phyloP scores from a whole-genome alignment of 1,140 invertebrate species.

The Chlorops oryzae region DNA sequence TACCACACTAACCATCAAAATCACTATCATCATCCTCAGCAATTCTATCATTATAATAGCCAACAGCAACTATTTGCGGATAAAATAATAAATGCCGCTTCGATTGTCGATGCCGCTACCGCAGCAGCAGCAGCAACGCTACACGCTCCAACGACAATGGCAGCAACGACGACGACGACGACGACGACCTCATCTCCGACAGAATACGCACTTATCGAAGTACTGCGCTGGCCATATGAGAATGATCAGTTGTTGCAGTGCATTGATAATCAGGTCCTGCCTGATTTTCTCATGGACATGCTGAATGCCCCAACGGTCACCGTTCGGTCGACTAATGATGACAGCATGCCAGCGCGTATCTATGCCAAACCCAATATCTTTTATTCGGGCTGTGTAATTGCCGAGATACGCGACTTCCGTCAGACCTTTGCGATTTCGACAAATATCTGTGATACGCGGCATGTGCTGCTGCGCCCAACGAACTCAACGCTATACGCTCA shows the following conservation, averaged over 20 bases:
- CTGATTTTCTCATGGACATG: conserved; percentile 76
- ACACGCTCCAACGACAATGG: conserved; percentile 3
- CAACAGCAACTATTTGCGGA: too few relatives aligned
- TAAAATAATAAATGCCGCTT: too few relatives aligned
- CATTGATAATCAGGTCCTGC: conserved; percentile 80
- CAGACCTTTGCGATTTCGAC: conserved; percentile 64
- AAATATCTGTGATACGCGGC: conserved; percentile 66
- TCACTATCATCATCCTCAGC: too few relatives aligned
- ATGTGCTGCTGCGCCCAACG: conserved; percentile 82
- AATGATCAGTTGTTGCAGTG: conserved; percentile 69
- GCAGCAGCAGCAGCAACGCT: too few relatives aligned
- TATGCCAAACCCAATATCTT: conserved; percentile 63
- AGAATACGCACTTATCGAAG: conserved; percentile 65
- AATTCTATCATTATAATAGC: too few relatives aligned
- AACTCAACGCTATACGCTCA: conserved; percentile 63
- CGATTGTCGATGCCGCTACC: too few relatives aligned
- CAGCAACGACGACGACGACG: conserved; percentile 12
- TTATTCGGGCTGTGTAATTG: conserved; percentile 86
- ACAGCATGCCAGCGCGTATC: conserved; percentile 32
- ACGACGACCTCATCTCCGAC: too few relatives aligned
- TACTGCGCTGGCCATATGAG: conserved; percentile 69
- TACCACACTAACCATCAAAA: too few relatives aligned
- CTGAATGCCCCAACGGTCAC: conserved; percentile 64
- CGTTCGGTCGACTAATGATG: conserved; percentile 27
- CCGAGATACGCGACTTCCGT: conserved; percentile 83